Evolutionary conservation across 2,113 vertebrate species (phyloP).

Genomic region (Himantopus leucocephalus): DNA sequence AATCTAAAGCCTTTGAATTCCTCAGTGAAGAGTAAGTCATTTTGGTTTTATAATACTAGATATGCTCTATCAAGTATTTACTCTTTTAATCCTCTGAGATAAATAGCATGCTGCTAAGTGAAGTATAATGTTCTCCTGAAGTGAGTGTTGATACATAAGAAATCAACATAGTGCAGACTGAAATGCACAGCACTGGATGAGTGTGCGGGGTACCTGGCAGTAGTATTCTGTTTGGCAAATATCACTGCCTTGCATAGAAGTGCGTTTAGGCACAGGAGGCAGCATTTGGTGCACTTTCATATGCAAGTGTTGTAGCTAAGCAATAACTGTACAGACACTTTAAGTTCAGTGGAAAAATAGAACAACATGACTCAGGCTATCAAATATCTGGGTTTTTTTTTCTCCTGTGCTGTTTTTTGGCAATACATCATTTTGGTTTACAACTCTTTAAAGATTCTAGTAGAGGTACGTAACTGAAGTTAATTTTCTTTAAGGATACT

Average conservation of each 20-base stretch:
- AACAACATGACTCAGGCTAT: not conserved
- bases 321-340: not conserved
- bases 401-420: not conserved
- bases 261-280: not conserved
- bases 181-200: not conserved
- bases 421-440: not conserved
- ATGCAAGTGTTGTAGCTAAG: not conserved
- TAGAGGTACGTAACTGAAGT: not conserved
- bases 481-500: not conserved
- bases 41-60: not conserved
- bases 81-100: not conserved
- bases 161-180: not conserved
- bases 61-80: not conserved
- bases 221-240: not conserved
- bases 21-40: constrained; percentile 94
- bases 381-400: not conserved
- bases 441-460: not conserved
- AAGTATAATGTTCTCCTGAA: not conserved
- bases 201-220: not conserved
- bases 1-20: constrained; percentile 98
- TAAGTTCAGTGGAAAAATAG: not conserved
- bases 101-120: not conserved
- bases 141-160: not conserved
- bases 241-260: not conserved
- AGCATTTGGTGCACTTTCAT: not conserved